Evolutionary conservation across 2,113 vertebrate species (phyloP), one percentile per base, ranked within the genome.

Genomic region (Mormyrus iriodes): DNA sequence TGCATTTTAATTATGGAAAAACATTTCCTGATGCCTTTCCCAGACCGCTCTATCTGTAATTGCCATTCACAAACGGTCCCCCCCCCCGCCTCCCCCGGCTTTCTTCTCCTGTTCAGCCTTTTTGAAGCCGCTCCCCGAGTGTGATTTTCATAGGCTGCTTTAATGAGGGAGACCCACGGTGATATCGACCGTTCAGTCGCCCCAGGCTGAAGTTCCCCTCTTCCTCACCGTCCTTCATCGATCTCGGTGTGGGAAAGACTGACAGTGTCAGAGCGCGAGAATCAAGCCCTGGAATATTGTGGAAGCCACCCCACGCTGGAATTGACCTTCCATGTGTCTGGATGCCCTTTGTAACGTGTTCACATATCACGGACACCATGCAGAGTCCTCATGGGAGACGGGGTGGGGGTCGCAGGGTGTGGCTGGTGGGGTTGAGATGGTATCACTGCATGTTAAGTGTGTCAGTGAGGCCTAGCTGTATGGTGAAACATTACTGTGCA

Each of bases 161-260:
- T 95, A 95, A 95, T 95, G 95, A 95, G 92, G 86, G 65, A 92
- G 92, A 92, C 92, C 93, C 88, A 91, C 91, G 89, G 91, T 91
- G 90, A 83, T 94, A 95, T 95, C 92, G 95, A 95, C 95, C 95
- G 94, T 94, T 92, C 93, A 91, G 92, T 94, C 90, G 94, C 93
- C 94, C 91, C 86, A 92, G 90, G 94, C 93, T 93, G 92, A 95
- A 94, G 93, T 94, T 95, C 95, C 93, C 93, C 93, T 94, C 92
- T 93, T 94, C 92, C 93, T 95, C 92, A 90, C 89, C 94, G 94
- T 95, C 93, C 94, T 93, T 91, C 93, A 95, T 95, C 90, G 94
- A 95, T 95, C 92, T 92, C 73, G 49, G 86, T 85, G 91, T 91
- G 90, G 92, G 90, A 89, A 91, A 94, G 92, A 93, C 91, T 89